Conservation (phyloP, 2,797 vertebrate species). For the Acrossocheilus wenchowensis region DNA sequence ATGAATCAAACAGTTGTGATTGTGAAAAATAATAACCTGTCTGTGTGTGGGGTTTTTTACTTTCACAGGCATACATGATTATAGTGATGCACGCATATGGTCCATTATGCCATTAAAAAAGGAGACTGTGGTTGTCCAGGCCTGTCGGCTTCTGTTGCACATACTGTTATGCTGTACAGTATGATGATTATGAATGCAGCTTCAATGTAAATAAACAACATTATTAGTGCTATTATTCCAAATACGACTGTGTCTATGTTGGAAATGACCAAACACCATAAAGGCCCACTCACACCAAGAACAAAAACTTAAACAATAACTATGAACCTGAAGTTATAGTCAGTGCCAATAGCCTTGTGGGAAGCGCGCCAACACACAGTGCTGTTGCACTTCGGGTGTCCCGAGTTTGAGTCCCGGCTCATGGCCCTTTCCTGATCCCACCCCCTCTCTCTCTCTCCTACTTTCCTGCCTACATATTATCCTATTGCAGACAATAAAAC, state of each 20-base stretch:
- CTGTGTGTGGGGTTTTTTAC: background rate
- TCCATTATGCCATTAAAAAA: slow-evolving; percentile 2
- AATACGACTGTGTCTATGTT: background rate
- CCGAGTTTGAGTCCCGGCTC: no score
- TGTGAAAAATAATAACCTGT: slow-evolving; percentile 2
- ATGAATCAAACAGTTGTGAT: background rate
- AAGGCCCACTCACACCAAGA: no score
- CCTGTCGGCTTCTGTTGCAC: background rate
- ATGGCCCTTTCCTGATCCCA: no score
- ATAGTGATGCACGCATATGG: background rate
- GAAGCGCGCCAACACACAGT: no score
- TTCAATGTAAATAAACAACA: background rate
- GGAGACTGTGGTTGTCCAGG: background rate
- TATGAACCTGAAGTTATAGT: no score
- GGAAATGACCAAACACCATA: background rate
- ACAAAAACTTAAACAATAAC: no score
- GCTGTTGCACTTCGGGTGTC: no score
- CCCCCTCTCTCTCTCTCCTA: no score
- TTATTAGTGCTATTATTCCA: background rate
- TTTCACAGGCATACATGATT: background rate
- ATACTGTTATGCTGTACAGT: background rate
- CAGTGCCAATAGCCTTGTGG: no score
- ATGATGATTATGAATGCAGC: background rate
- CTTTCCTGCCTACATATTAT: no score
- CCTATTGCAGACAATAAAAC: no score